These are phyloP conservation scores for Ophion obscuratus DNA, from an alignment of 2,888 invertebrate species.

Conservation along the genomic window DNA sequence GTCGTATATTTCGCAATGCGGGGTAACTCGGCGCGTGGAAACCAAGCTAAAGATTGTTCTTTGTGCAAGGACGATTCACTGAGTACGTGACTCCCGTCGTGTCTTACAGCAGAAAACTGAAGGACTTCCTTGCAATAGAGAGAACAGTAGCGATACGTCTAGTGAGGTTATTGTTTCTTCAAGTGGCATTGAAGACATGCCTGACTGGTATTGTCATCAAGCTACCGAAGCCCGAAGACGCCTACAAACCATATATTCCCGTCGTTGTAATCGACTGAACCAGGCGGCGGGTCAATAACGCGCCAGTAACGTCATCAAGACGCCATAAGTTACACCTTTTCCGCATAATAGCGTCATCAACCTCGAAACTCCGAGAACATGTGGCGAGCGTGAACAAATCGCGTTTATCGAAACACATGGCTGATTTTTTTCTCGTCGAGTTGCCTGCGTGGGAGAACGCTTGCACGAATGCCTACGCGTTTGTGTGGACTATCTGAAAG, in stretches of 20 bases:
- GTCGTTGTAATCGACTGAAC: conserved; percentile 17
- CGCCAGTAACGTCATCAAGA: not conserved
- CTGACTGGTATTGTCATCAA: not conserved
- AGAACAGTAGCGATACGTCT: not conserved
- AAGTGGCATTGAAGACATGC: not conserved
- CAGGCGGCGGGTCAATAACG: not conserved
- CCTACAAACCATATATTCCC: not conserved
- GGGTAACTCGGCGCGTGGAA: too few relatives aligned
- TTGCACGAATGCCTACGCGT: conserved; percentile 60
- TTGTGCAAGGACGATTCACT: too few relatives aligned
- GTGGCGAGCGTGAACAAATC: conserved; percentile 45
- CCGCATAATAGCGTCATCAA: conserved; percentile 6
- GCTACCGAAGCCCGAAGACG: not conserved
- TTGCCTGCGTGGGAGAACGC: not conserved
- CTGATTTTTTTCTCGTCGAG: conserved; percentile 58
- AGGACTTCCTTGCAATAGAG: not conserved
- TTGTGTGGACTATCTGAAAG: conserved; percentile 63
- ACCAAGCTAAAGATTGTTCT: too few relatives aligned
- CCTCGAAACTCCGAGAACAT: not conserved
- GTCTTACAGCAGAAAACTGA: too few relatives aligned
- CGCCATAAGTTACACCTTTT: conserved; percentile 30
- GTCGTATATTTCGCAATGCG: too few relatives aligned
- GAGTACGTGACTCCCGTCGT: too few relatives aligned
- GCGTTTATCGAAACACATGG: conserved; percentile 68
- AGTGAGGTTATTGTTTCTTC: not conserved